Percentiles rank a stretch among this genome's conserved stretches.
Conservation (phyloP, 1,140 invertebrate genomes). For the Leptopilina boulardi region DNA sequence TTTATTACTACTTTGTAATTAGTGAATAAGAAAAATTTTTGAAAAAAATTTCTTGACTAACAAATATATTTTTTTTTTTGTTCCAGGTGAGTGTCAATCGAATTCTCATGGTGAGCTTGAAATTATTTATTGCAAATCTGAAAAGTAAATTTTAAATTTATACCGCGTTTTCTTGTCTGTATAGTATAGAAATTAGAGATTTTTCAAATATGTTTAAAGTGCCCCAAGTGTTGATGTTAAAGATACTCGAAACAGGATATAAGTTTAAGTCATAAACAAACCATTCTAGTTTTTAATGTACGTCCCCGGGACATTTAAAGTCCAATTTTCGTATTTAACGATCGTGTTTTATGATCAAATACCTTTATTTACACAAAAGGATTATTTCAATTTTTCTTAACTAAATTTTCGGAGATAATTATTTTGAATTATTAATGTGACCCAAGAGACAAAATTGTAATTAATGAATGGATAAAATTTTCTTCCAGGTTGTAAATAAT, state of each 20-base stretch:
- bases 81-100: neutral
- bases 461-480: no score
- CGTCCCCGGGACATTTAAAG: constrained; percentile 1
- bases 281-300: constrained; percentile 19
- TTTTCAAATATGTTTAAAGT: neutral
- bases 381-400: neutral
- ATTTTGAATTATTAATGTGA: no score
- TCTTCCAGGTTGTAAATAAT: neutral
- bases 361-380: constrained; percentile 1
- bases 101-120: no score
- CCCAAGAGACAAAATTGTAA: no score
- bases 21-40: neutral
- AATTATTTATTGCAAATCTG: no score
- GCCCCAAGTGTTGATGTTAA: neutral
- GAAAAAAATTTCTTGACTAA: neutral
- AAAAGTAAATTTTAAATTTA: no score
- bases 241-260: neutral
- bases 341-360: constrained; percentile 25
- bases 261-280: neutral
- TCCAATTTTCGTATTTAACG: constrained; percentile 24
- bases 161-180: neutral
- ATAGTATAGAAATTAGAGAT: neutral
- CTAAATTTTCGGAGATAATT: no score
- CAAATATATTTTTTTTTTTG: neutral
- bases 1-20: no score